These are phyloP conservation scores for Papilio machaon DNA, from an alignment of 1,140 invertebrate genomes.

Conservation along the genomic window DNA sequence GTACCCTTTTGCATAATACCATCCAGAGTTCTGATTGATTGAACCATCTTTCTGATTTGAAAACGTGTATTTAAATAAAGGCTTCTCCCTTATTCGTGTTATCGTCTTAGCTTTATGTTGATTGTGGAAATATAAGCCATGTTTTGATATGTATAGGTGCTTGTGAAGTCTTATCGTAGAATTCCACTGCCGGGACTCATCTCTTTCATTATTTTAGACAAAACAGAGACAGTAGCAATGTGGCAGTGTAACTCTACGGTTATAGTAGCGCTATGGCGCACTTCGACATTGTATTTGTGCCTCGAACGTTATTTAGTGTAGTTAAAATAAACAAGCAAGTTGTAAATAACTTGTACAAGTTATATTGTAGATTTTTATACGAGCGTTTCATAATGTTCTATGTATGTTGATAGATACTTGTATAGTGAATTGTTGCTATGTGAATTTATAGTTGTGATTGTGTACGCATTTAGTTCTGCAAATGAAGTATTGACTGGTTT, in stretches of 20 bases:
- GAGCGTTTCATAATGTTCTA: constrained; percentile 64
- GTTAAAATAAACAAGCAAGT: constrained; percentile 59
- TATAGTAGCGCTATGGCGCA: constrained; percentile 49
- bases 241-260: background rate
- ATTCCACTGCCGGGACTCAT: background rate
- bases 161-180: background rate
- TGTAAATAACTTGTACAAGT: constrained; percentile 52
- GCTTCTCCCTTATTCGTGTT: background rate
- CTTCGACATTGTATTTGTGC: constrained; percentile 64
- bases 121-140: constrained; percentile 1
- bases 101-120: background rate
- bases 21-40: background rate
- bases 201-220: no score
- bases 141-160: constrained; percentile 5
- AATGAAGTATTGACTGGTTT: constrained; percentile 17
- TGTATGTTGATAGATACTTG: constrained; percentile 53
- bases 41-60: background rate
- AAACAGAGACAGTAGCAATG: background rate
- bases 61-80: background rate
- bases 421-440: constrained; percentile 39
- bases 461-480: constrained; percentile 32
- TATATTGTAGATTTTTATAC: constrained; percentile 74
- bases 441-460: constrained; percentile 39
- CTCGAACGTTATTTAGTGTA: constrained; percentile 69
- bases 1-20: background rate